phyloP scores from a whole-genome alignment of 1,140 invertebrate species.

The Armadillidium nasatum region DNA sequence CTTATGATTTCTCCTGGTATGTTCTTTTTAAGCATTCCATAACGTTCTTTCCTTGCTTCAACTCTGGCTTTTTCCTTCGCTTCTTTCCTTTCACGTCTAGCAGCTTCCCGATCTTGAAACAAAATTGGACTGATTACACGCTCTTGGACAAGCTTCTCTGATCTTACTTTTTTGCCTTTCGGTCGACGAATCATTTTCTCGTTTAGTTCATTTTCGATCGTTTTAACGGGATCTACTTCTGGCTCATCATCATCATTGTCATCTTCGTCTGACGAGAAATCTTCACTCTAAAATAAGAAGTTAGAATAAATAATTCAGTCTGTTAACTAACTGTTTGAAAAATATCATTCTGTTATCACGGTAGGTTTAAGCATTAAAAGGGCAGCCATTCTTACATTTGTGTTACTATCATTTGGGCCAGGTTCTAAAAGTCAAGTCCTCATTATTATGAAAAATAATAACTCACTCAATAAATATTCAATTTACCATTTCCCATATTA shows the following conservation, averaged over 20 bases:
- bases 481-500: no score
- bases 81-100: constrained; percentile 39
- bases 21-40: no score
- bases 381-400: no score
- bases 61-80: constrained; percentile 46
- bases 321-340: not conserved
- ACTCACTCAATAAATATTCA: no score
- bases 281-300: constrained; percentile 40
- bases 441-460: no score
- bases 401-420: no score
- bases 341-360: not conserved
- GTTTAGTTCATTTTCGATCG: constrained; percentile 50
- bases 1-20: not conserved
- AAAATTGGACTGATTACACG: constrained; percentile 41
- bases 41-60: constrained; percentile 38
- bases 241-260: constrained; percentile 47
- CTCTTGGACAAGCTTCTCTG: constrained; percentile 43
- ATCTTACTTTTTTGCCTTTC: constrained; percentile 54
- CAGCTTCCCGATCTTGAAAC: constrained; percentile 34
- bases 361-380: not conserved
- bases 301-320: not conserved
- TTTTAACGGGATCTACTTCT: constrained; percentile 51
- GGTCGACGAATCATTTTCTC: constrained; percentile 50
- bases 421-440: no score
- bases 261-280: constrained; percentile 40